phyloP scores from a whole-genome alignment of 2,888 invertebrate genomes.

The Nycteola revayana region DNA sequence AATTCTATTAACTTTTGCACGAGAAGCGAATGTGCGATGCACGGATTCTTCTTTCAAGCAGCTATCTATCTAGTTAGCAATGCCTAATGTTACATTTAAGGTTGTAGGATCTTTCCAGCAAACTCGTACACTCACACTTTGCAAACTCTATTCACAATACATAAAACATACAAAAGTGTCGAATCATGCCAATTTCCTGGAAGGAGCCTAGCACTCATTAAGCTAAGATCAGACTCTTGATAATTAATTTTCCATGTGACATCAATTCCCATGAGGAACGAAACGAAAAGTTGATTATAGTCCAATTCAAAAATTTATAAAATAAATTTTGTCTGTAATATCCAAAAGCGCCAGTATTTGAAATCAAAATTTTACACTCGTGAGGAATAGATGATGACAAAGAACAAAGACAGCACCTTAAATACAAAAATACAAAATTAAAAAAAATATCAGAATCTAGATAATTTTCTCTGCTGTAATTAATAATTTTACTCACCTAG shows the following conservation, averaged over 20 bases:
- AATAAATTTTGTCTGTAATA: conserved; percentile 52
- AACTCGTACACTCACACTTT: conserved; percentile 24
- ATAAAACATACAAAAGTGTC: conserved; percentile 6
- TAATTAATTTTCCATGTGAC: conserved; percentile 57
- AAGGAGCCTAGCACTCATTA: conserved; percentile 64
- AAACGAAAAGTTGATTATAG: conserved; percentile 74
- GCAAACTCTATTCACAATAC: conserved; percentile 13
- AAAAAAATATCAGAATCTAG: no score
- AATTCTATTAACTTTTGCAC: conserved; percentile 75
- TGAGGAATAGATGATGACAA: conserved; percentile 42
- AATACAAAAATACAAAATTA: no score
- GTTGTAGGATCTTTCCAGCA: conserved; percentile 63
- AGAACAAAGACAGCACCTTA: no score
- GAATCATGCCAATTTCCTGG: conserved; percentile 53
- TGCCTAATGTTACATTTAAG: conserved; percentile 78
- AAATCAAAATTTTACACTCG: conserved; percentile 42
- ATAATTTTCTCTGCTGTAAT: no score
- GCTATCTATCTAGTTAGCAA: conserved; percentile 80
- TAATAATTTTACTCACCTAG: no score
- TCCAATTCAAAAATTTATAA: conserved; percentile 45
- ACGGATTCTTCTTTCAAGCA: conserved; percentile 80
- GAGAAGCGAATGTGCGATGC: conserved; percentile 81
- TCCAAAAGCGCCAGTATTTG: conserved; percentile 79
- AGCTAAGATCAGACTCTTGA: conserved; percentile 70
- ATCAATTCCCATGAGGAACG: conserved; percentile 79